Conservation (phyloP, 2,113 vertebrate genomes). For the Bostrychus sinensis region DNA sequence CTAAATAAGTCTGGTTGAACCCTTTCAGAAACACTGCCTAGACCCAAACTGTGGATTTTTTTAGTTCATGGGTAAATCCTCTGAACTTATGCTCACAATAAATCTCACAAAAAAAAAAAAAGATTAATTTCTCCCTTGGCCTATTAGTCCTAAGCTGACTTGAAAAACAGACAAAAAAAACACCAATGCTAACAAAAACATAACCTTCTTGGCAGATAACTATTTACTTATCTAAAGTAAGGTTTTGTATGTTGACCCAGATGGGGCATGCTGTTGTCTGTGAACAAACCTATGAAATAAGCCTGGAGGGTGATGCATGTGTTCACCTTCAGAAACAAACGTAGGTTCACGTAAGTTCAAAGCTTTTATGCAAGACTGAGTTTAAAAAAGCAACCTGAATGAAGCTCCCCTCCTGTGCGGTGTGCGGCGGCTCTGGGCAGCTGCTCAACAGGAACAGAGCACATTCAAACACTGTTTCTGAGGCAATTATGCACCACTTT, state of each 20-base stretch:
- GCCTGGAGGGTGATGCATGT: not conserved
- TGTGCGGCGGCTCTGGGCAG: slow-evolving; percentile 3
- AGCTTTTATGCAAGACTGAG: not conserved
- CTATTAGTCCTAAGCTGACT: too few species aligned
- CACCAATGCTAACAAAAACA: too few species aligned
- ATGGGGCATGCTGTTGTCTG: not conserved
- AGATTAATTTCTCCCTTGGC: too few species aligned
- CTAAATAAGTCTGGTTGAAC: too few species aligned
- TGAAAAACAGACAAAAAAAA: too few species aligned
- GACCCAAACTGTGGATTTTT: too few species aligned
- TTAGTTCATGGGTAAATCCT: too few species aligned
- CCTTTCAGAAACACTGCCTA: too few species aligned
- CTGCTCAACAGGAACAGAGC: not conserved
- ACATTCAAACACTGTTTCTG: not conserved
- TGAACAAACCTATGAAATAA: not conserved
- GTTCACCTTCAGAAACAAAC: slow-evolving; percentile 1
- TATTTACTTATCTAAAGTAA: too few species aligned
- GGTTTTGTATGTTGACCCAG: not conserved
- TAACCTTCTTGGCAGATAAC: too few species aligned
- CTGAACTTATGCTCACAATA: too few species aligned
- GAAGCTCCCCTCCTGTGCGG: not conserved
- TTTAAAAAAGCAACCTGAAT: not conserved
- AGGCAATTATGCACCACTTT: not conserved
- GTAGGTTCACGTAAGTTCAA: not conserved
- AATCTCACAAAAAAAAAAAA: too few species aligned